These are phyloP conservation scores for Pseudococcus jackbeardsleyi DNA, from an alignment of 2,888 invertebrate species.

Conservation along the genomic window DNA sequence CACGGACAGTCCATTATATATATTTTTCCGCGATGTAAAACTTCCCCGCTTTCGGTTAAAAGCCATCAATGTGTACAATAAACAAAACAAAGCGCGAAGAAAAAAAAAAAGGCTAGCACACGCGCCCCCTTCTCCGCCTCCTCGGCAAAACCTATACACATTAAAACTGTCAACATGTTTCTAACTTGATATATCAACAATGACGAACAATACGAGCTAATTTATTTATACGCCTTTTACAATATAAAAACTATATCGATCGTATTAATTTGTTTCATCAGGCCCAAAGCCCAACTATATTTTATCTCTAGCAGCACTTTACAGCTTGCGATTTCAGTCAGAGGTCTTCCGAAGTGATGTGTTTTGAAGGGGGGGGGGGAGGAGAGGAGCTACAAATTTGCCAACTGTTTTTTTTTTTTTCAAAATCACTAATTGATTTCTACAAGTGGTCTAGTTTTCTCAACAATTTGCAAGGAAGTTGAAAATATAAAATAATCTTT, in stretches of 20 bases:
- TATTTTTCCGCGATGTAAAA: slow-evolving; percentile 58
- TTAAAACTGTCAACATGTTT: slow-evolving; percentile 63
- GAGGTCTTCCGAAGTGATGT: too few species aligned
- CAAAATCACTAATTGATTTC: too few species aligned
- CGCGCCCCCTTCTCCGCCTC: slow-evolving; percentile 31
- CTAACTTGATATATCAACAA: slow-evolving; percentile 62
- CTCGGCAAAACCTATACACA: slow-evolving; percentile 51
- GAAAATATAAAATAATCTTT: too few species aligned
- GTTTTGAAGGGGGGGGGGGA: too few species aligned
- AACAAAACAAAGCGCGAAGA: slow-evolving; percentile 30
- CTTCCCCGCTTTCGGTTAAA: slow-evolving; percentile 33
- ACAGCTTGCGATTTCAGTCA: too few species aligned
- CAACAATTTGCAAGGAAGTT: too few species aligned
- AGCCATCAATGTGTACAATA: slow-evolving; percentile 53
- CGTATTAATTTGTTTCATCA: slow-evolving; percentile 24
- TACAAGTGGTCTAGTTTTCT: too few species aligned
- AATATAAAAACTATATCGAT: slow-evolving; percentile 34
- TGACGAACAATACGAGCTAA: slow-evolving; percentile 56
- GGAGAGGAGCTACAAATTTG: too few species aligned
- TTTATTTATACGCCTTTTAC: slow-evolving; percentile 62
- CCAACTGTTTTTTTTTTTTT: too few species aligned
- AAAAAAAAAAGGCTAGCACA: slow-evolving; percentile 25
- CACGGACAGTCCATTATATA: slow-evolving; percentile 64
- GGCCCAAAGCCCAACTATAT: background rate
- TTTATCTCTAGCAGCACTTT: background rate